phyloP scores from a whole-genome alignment of 1,140 invertebrate species.

The Papilio polyxenes region DNA sequence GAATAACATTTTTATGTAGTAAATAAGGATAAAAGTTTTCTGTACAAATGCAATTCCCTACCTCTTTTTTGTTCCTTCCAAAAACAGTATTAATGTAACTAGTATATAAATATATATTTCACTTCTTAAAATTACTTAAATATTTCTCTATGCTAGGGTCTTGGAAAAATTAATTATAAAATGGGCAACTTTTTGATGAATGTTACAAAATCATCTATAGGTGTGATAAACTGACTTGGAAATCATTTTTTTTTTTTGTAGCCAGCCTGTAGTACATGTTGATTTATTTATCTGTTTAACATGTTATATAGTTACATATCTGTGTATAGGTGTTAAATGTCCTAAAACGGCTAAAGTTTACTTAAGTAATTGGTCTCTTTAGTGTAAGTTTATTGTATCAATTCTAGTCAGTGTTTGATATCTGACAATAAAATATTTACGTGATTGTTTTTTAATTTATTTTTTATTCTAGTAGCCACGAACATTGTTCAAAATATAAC shows the following conservation, averaged over 20 bases:
- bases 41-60: background rate
- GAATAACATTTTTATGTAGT: background rate
- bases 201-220: no score
- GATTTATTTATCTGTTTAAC: background rate
- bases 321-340: background rate
- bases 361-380: background rate
- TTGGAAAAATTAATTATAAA: background rate
- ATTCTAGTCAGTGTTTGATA: background rate
- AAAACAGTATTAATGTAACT: background rate
- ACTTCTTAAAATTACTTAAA: background rate
- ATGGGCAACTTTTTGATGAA: no score
- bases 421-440: slow-evolving; percentile 4
- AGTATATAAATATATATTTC: background rate
- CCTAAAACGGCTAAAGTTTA: background rate
- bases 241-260: background rate
- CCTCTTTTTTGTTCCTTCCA: slow-evolving; percentile 11
- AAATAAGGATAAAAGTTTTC: background rate
- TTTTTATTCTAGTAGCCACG: background rate
- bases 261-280: background rate
- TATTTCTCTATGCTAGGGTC: background rate
- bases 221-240: no score
- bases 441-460: background rate
- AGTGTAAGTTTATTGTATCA: background rate
- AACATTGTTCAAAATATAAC: no score
- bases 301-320: background rate